Base-by-base conservation (phyloP, 2,797 vertebrate genomes). In the Chiloscyllium punctatum region DNA sequence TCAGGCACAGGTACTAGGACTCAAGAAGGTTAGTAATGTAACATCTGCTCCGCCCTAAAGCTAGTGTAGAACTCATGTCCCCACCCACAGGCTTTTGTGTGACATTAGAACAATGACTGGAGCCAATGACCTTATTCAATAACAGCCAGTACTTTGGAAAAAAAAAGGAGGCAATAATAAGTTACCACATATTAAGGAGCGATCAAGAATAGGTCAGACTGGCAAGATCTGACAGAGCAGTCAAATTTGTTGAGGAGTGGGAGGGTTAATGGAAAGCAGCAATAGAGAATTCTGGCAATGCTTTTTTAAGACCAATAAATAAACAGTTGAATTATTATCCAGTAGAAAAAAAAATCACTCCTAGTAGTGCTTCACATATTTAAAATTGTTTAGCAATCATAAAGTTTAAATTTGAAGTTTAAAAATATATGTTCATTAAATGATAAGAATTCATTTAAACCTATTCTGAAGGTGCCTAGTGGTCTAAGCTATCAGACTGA, bases 391-490 rank as follows among this genome's bases (percentile, higher is more conserved):
- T 71, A 94, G 91, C 69, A 94, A 92, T 37, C 90, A 66, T 94
- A 69, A 94, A 18, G 66, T 37, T 94, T 57, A 48, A 71, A 69
- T 5, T 94, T 72, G 37, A 94, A 94, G 92, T 72, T 94, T 69
- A 21, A 72, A 94, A 94, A 66, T 92, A 69, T 74, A 62, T 48
- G 74, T 94, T 71, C 94, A 94, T 94, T 94, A 94, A 74, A 74
- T 74, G 69, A 72, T 94, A 94, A 95, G 94, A 51, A 95, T 95
- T 95, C 94, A 95, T 57, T 57, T 72, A 95, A 53, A 77, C n/a
- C 23, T 95, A 77, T 77, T 95, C 94, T 77, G 90, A 95, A 95
- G 51, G 74, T 57, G 53, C 30, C 16, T 7, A 74, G 25, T 74
- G 71, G 27, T 13, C 15, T 51, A 71, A 77, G 23, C 4, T n/a